Percentiles rank a stretch among this genome's conserved stretches.
Conservation (phyloP, 2,888 invertebrate species). For the Spisula subtruncata region DNA sequence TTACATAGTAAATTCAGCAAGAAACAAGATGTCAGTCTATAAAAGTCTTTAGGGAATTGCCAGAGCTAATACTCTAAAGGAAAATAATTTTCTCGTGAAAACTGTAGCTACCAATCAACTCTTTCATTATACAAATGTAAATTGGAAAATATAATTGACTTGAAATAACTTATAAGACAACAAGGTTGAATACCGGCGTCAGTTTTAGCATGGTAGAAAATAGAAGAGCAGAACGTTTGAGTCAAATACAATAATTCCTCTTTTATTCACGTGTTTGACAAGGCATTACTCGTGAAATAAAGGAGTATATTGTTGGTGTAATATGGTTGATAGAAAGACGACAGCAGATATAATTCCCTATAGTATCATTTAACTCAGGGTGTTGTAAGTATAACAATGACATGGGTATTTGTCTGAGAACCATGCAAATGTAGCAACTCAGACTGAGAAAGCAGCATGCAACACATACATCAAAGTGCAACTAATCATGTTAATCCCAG, state of each 20-base stretch:
- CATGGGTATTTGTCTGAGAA: no score
- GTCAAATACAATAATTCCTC: conserved; percentile 7
- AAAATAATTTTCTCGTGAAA: conserved; percentile 2
- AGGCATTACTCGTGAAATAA: not conserved
- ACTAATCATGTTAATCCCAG: no score
- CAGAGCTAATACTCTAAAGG: not conserved
- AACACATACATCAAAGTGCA: no score
- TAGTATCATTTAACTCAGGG: no score
- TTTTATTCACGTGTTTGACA: not conserved
- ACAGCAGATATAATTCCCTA: no score
- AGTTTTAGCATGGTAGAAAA: not conserved
- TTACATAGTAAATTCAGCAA: conserved; percentile 10
- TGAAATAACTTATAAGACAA: not conserved
- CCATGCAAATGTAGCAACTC: no score
- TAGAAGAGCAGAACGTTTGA: not conserved
- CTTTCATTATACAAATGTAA: conserved; percentile 18
- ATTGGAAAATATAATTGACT: not conserved
- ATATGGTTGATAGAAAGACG: no score
- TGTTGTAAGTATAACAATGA: no score
- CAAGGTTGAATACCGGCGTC: not conserved
- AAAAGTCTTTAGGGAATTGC: no score
- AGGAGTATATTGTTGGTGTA: no score
- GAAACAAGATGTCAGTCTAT: no score
- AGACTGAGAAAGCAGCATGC: no score
- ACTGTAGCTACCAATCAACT: conserved; percentile 5